Conservation (phyloP, 1,140 invertebrate species). For the Euura lappo region DNA sequence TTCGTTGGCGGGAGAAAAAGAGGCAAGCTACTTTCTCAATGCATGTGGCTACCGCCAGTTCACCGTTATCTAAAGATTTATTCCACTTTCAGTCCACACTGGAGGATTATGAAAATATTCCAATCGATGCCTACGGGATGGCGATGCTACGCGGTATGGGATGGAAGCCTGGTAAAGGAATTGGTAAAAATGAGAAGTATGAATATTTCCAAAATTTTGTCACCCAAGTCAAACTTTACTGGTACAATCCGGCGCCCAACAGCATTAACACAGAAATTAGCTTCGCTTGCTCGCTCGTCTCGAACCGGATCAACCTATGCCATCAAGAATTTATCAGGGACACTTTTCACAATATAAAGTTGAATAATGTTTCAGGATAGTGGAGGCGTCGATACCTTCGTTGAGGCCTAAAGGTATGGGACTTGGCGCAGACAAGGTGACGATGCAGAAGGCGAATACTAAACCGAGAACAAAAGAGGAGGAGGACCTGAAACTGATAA, state of each 20-base stretch:
- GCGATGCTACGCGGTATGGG: slow-evolving; percentile 96
- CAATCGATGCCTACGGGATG: slow-evolving; percentile 86
- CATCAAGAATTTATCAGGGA: too few species aligned
- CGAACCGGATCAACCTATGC: too few species aligned
- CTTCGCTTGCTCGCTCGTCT: too few species aligned
- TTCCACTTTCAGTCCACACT: slow-evolving; percentile 74
- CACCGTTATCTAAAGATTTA: too few species aligned
- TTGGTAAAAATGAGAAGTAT: slow-evolving; percentile 68
- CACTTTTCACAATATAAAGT: background rate
- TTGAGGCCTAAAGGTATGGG: slow-evolving; percentile 90
- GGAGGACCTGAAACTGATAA: slow-evolving; percentile 69
- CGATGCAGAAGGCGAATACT: slow-evolving; percentile 60
- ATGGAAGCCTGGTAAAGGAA: slow-evolving; percentile 80
- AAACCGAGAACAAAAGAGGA: slow-evolving; percentile 61
- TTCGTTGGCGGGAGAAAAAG: slow-evolving; percentile 64
- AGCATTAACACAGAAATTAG: background rate
- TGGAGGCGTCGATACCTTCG: slow-evolving; percentile 63
- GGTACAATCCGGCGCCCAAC: too few species aligned
- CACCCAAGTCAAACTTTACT: too few species aligned
- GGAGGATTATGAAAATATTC: slow-evolving; percentile 90
- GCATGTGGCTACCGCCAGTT: background rate
- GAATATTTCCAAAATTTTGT: slow-evolving; percentile 21
- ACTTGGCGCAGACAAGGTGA: slow-evolving; percentile 81
- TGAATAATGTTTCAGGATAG: slow-evolving; percentile 52
- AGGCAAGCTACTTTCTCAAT: too few species aligned